Evolutionary conservation across 1,140 invertebrate genomes (phyloP).

Genomic region (Drosophila repleta): DNA sequence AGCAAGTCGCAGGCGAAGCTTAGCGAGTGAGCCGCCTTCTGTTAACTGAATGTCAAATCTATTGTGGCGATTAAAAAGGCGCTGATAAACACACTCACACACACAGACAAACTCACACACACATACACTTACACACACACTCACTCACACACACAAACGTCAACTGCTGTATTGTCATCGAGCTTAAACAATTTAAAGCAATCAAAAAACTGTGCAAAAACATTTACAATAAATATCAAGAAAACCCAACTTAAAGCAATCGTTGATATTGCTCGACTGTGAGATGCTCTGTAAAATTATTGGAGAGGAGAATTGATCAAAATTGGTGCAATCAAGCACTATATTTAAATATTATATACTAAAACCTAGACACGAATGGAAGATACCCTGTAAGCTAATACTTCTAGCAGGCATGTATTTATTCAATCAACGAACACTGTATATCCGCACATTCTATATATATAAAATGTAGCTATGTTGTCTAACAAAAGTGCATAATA

Average conservation of each 20-base stretch:
- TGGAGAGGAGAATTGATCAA: no score
- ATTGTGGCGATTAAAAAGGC: conserved; percentile 69
- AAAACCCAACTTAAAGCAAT: conserved; percentile 3
- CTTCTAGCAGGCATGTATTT: no score
- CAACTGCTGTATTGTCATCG: conserved; percentile 22
- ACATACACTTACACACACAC: neutral
- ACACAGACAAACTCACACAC: conserved; percentile 8
- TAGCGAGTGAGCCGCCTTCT: conserved; percentile 28
- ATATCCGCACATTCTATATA: no score
- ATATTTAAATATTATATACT: no score
- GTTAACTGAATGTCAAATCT: conserved; percentile 81
- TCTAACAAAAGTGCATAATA: no score
- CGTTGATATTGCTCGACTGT: neutral
- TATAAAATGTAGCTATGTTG: no score
- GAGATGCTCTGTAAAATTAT: conserved; percentile 4
- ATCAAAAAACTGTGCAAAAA: conserved; percentile 55
- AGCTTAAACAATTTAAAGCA: conserved; percentile 65
- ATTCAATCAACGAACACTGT: no score
- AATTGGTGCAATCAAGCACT: neutral
- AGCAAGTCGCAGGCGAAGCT: neutral
- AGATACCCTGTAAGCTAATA: no score
- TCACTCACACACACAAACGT: neutral
- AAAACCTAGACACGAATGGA: no score
- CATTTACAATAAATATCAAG: conserved; percentile 19
- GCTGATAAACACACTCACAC: conserved; percentile 11